A percentile compares a stretch with the other conserved stretches of the same genome.
phyloP scores from a whole-genome alignment of 2,113 vertebrate species.

The Rhombomys opimus region DNA sequence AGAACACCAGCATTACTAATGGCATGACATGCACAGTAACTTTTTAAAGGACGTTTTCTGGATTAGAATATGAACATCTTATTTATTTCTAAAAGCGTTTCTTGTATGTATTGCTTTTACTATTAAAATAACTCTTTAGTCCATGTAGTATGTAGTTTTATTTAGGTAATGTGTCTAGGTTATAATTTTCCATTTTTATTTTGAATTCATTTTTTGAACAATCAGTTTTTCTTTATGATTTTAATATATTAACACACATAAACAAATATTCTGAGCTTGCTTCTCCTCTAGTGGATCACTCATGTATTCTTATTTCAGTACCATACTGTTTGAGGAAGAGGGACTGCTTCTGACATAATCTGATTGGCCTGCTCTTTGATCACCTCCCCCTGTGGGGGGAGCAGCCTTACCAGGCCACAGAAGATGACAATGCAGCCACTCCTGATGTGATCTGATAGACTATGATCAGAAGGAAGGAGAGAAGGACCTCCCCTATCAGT shows the following conservation, averaged over 20 bases:
- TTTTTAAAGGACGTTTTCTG: neutral
- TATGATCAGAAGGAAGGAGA: too few species aligned
- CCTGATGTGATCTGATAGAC: too few species aligned
- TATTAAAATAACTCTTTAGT: conserved; percentile 36
- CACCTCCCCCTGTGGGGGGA: too few species aligned
- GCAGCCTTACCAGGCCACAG: too few species aligned
- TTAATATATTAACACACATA: neutral
- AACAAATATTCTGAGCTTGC: neutral
- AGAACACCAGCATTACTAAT: neutral
- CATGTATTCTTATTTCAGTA: neutral
- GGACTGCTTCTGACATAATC: too few species aligned
- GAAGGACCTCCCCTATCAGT: too few species aligned
- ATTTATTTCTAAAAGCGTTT: neutral
- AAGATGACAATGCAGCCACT: too few species aligned
- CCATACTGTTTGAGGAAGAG: neutral
- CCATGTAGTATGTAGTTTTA: conserved; percentile 12
- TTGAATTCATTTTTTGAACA: neutral
- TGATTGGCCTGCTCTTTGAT: too few species aligned
- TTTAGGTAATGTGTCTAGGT: neutral
- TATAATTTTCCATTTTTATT: neutral
- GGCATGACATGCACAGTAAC: neutral
- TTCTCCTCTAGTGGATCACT: neutral
- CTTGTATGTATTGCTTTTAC: conserved; percentile 6
- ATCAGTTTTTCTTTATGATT: neutral
- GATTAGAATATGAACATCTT: neutral